Conservation (phyloP, 1,140 invertebrate genomes). For the Leptinotarsa lineolata region DNA sequence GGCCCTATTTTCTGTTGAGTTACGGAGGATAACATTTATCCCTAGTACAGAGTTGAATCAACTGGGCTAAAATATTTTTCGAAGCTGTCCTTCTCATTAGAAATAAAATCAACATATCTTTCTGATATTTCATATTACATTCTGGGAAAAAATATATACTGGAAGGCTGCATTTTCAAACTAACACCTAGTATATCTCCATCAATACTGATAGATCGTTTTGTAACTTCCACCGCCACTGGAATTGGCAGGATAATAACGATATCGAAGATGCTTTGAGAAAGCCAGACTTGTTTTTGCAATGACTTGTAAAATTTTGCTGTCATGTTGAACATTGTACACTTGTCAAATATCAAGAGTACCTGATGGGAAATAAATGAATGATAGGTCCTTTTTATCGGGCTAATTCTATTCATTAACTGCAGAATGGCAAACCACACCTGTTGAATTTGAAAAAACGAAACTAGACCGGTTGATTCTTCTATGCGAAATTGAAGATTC, state of each 20-base stretch:
- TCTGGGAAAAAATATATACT: too few relatives aligned
- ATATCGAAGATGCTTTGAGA: background rate
- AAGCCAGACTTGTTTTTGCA: constrained; percentile 15
- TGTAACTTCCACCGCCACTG: background rate
- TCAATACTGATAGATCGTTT: too few relatives aligned
- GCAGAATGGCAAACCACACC: background rate
- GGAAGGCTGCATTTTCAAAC: too few relatives aligned
- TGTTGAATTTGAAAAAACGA: background rate
- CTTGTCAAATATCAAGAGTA: constrained; percentile 20
- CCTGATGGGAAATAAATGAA: constrained; percentile 2
- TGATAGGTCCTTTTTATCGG: constrained; percentile 13
- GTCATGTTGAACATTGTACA: constrained; percentile 12
- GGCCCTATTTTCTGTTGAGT: too few relatives aligned
- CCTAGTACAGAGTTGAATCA: too few relatives aligned
- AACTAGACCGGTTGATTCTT: constrained; percentile 2
- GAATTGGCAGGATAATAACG: background rate
- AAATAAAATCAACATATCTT: too few relatives aligned
- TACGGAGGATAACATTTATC: too few relatives aligned
- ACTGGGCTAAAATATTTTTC: too few relatives aligned
- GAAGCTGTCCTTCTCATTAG: too few relatives aligned
- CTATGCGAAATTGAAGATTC: background rate
- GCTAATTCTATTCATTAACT: constrained; percentile 12
- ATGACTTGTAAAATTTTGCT: constrained; percentile 10
- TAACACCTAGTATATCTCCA: too few relatives aligned
- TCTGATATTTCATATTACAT: too few relatives aligned